A percentile compares a stretch with the other conserved stretches of the same genome.
These are phyloP conservation scores for Ciconia boyciana DNA, from an alignment of 2,113 vertebrate genomes.

Conservation along the genomic window DNA sequence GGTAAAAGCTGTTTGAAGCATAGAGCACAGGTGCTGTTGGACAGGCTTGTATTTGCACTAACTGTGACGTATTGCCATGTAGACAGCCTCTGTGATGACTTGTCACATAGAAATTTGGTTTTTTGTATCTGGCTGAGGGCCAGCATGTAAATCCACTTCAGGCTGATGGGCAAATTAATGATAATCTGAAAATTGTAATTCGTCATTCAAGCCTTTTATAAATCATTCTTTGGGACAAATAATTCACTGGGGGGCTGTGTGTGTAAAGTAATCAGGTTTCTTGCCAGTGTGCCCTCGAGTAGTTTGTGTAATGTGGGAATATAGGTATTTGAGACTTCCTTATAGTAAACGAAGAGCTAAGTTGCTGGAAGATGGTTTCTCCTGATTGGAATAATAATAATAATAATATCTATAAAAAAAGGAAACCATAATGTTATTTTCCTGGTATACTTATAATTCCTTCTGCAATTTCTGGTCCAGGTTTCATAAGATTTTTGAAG, in stretches of 20 bases:
- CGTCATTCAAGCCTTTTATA: background rate
- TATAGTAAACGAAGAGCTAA: background rate
- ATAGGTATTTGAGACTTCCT: background rate
- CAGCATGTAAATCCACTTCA: background rate
- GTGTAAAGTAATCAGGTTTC: background rate
- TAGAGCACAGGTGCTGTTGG: background rate
- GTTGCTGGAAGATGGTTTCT: background rate
- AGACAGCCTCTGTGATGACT: background rate
- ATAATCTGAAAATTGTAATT: slow-evolving; percentile 9
- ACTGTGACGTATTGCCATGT: background rate
- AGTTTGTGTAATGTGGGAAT: background rate
- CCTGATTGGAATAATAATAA: background rate
- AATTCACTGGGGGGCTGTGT: background rate
- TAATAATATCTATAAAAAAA: background rate
- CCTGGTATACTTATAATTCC: background rate
- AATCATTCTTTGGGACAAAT: background rate
- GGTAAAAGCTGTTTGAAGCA: background rate
- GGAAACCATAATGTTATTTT: background rate
- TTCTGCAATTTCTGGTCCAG: background rate
- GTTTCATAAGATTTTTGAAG: background rate
- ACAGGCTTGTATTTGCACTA: background rate
- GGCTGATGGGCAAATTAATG: background rate
- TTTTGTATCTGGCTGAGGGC: background rate
- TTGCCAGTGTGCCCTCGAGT: background rate
- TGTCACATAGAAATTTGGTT: background rate